Conservation (phyloP, 2,797 vertebrate genomes). For the Onychomys arenicola region DNA sequence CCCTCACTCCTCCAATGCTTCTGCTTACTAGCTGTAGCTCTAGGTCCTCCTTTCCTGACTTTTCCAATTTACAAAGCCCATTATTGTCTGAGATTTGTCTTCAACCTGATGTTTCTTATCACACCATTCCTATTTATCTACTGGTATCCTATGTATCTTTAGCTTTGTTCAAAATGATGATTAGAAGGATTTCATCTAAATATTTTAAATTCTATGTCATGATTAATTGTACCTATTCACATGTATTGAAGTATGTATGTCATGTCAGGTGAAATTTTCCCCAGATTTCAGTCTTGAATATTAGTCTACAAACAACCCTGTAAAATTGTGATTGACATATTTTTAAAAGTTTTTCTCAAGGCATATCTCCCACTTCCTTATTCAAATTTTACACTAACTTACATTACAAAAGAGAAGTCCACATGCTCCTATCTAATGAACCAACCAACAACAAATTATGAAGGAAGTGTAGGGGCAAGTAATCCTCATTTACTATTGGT, state of each 20-base stretch:
- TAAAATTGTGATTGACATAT: not conserved
- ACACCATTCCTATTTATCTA: not conserved
- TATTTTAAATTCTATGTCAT: not conserved
- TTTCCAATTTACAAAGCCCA: not conserved
- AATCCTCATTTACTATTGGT: not conserved
- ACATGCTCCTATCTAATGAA: not conserved
- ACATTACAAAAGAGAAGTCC: not conserved
- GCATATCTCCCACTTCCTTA: not conserved
- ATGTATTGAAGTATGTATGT: not conserved
- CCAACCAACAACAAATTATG: not conserved
- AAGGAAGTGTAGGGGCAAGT: not conserved
- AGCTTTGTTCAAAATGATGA: not conserved
- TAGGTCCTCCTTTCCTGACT: not conserved
- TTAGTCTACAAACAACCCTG: not conserved
- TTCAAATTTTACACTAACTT: not conserved
- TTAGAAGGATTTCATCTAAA: not conserved
- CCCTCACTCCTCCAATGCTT: not conserved
- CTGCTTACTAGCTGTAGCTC: not conserved
- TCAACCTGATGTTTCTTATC: not conserved
- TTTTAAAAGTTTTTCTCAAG: not conserved
- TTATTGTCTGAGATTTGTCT: not conserved
- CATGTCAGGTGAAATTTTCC: not conserved
- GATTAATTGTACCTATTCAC: not conserved
- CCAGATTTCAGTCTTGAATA: not conserved
- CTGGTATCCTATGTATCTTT: not conserved